Percentiles rank a stretch among this genome's conserved stretches.
These are phyloP conservation scores for Eupeodes latifasciatus DNA, from an alignment of 2,888 invertebrate genomes.

Conservation along the genomic window DNA sequence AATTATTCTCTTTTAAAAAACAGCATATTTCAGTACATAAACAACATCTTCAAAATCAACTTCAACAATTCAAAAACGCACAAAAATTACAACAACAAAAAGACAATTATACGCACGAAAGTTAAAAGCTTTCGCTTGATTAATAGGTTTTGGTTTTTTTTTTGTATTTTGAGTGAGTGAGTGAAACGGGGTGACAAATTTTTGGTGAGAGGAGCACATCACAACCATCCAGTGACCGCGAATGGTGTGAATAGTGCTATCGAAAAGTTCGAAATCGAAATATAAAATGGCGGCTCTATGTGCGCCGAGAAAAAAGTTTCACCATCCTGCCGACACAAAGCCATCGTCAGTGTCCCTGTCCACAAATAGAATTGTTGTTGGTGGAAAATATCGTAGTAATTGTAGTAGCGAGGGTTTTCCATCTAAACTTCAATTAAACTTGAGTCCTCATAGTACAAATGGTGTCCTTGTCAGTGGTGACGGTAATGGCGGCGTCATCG, in stretches of 20 bases:
- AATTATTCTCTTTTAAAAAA: conserved; percentile 48
- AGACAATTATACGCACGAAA: conserved; percentile 35
- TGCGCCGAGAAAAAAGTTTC: conserved; percentile 63
- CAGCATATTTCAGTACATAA: conserved; percentile 2
- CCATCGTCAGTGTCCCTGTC: conserved; percentile 53
- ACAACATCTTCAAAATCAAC: not conserved
- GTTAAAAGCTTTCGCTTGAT: conserved; percentile 55
- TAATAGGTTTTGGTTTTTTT: conserved; percentile 41
- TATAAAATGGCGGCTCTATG: conserved; percentile 71
- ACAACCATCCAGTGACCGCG: conserved; percentile 67
- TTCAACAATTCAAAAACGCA: conserved; percentile 17
- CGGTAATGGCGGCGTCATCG: conserved; percentile 31
- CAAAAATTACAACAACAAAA: conserved; percentile 18
- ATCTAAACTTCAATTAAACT: conserved; percentile 76
- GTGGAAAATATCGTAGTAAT: conserved; percentile 74
- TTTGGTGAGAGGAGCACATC: conserved; percentile 39
- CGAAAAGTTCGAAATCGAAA: conserved; percentile 72
- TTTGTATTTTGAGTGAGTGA: conserved; percentile 35
- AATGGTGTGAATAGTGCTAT: conserved; percentile 64
- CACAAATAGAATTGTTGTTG: conserved; percentile 63
- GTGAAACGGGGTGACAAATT: conserved; percentile 43
- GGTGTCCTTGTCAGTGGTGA: conserved; percentile 69
- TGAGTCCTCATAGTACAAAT: conserved; percentile 74
- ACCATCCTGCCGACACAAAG: conserved; percentile 66
- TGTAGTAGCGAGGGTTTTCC: conserved; percentile 73